These are phyloP conservation scores for Acanthococcus lagerstroemiae DNA, from an alignment of 2,888 invertebrate genomes.

Conservation along the genomic window DNA sequence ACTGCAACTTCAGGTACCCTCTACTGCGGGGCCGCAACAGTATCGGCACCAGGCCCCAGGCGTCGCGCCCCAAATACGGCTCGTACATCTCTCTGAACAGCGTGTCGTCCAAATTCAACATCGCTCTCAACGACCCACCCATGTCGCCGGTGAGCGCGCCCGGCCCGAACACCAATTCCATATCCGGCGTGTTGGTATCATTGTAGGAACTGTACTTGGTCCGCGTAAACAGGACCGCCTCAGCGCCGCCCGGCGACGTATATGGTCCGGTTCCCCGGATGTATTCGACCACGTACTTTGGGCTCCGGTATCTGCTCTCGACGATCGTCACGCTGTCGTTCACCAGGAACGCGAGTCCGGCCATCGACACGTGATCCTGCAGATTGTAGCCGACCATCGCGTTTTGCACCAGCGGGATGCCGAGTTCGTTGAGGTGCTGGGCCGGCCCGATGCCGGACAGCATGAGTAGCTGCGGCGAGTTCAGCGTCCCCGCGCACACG, in stretches of 20 bases:
- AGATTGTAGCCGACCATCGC: constrained; percentile 44
- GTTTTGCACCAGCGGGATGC: constrained; percentile 42
- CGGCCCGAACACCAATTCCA: constrained; percentile 46
- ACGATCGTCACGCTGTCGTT: constrained; percentile 38
- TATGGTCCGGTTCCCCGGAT: constrained; percentile 41
- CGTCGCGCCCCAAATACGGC: constrained; percentile 43
- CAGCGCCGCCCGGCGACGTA: constrained; percentile 44
- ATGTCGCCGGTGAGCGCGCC: constrained; percentile 46
- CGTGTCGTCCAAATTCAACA: constrained; percentile 41
- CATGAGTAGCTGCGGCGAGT: constrained; percentile 82
- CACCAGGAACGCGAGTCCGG: constrained; percentile 41
- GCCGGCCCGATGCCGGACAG: constrained; percentile 57
- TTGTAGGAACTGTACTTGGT: constrained; percentile 43
- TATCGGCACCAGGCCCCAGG: constrained; percentile 54
- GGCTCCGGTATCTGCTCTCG: constrained; percentile 37
- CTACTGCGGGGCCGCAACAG: constrained; percentile 61
- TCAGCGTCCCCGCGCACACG: constrained; percentile 74
- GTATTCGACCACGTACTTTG: constrained; percentile 41
- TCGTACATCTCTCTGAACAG: constrained; percentile 43
- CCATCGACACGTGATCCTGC: constrained; percentile 43
- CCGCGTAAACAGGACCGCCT: constrained; percentile 43
- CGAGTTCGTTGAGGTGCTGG: constrained; percentile 41
- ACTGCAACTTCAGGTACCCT: constrained; percentile 50
- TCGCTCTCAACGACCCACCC: constrained; percentile 41
- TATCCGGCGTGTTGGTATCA: constrained; percentile 41